Evolutionary conservation across 1,140 invertebrate species (phyloP), one percentile per base, ranked within the genome.

Genomic region (Brachionus koreanus): DNA sequence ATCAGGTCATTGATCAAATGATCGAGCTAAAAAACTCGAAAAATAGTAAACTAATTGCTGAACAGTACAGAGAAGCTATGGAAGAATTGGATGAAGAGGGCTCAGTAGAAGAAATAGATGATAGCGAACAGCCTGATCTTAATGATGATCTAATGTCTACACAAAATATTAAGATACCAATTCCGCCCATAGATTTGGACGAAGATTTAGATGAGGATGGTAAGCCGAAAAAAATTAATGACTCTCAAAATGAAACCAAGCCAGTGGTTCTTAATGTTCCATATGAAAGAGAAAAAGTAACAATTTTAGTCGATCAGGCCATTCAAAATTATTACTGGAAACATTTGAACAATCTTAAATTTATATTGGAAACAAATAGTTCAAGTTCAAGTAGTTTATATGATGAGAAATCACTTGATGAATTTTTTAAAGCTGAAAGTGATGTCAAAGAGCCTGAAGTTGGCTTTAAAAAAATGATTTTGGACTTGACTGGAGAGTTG

Each of bases 401-500:
- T 23, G 39, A 79, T 12, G 12, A 57, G n/a, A 5, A 10, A 10
- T 19, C 19, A 5, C 19, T 74, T 10, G 19, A 74, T 25, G 69
- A 74, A 3, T 74, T 46, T 39, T 74, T 74, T 46, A 29, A 13
- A 23, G 19, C 69, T 3, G 76, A 79, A 4, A 16, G 16, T 16
- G 35, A 57, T 1, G 19, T 16, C 12, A 57, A 79, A 79, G 46
- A 77, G 33, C 16, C 23, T 5, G 76, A 79, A 25, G 1, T 61
- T n/a, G 42, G 42, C 19, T 79, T 79, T 83, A 86, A 86, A 79
- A 85, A 85, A 67, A 91, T 92, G 82, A 84, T 93, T 2, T 92
- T 92, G 85, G 91, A 93, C 86, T 86, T 93, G 12, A 90, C 90
- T 67, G 91, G 91, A 84, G 91, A 93, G 85, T 87, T 91, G 7